phyloP scores from a whole-genome alignment of 1,140 invertebrate species.

The Drosophila funebris region DNA sequence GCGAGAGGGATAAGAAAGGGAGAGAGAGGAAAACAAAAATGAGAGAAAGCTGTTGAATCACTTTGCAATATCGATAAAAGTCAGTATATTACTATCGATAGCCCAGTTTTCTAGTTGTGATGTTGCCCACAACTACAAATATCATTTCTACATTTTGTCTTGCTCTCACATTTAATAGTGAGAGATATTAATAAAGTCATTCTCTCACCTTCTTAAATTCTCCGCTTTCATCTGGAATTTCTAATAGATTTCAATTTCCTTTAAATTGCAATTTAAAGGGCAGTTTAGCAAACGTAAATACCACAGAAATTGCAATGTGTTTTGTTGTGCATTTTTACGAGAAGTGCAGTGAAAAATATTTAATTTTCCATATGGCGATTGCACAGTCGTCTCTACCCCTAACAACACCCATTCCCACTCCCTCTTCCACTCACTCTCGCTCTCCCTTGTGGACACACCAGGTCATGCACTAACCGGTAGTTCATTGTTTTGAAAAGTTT shows the following conservation, averaged over 20 bases:
- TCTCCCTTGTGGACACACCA: too few relatives aligned
- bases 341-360: slow-evolving; percentile 23
- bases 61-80: too few relatives aligned
- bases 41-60: too few relatives aligned
- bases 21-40: too few relatives aligned
- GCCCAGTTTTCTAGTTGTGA: too few relatives aligned
- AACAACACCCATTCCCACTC: neutral
- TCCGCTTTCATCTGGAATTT: neutral
- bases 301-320: slow-evolving; percentile 3
- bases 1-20: too few relatives aligned
- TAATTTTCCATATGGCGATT: slow-evolving; percentile 16
- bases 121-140: too few relatives aligned
- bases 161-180: too few relatives aligned
- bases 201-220: neutral
- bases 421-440: neutral
- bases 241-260: neutral
- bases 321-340: neutral
- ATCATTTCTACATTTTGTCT: too few relatives aligned
- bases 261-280: neutral
- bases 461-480: neutral
- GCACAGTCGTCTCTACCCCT: neutral
- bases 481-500: slow-evolving; percentile 68
- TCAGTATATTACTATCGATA: too few relatives aligned
- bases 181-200: too few relatives aligned
- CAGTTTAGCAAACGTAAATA: slow-evolving; percentile 18